phyloP scores from a whole-genome alignment of 2,113 vertebrate species.

The Nettapus auritus region DNA sequence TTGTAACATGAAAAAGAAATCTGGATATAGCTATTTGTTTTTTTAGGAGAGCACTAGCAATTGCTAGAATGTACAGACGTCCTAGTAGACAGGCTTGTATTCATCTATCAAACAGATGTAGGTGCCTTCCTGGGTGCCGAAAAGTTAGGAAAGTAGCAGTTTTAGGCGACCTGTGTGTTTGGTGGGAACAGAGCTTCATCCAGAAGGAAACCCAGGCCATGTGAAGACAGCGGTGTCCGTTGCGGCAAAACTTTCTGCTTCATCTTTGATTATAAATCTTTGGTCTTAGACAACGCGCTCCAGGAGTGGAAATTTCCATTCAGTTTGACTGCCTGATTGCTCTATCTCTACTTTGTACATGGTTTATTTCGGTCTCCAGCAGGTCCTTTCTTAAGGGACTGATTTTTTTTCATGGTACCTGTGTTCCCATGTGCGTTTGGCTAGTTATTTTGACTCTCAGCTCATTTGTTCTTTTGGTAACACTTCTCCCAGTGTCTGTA shows the following conservation, averaged over 20 bases:
- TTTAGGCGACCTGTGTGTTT: neutral
- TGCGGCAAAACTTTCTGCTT: neutral
- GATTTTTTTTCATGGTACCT: neutral
- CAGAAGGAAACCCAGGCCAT: neutral
- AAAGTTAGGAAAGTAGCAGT: neutral
- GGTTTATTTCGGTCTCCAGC: neutral
- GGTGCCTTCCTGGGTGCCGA: neutral
- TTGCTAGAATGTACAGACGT: neutral
- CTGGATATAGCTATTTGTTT: conserved; percentile 53
- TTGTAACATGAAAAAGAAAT: conserved; percentile 16
- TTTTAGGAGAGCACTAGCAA: conserved; percentile 62
- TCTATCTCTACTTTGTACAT: neutral
- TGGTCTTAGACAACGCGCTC: neutral
- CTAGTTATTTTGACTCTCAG: accelerated
- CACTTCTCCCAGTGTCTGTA: neutral
- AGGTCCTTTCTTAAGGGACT: neutral
- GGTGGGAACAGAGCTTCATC: neutral
- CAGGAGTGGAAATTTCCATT: neutral
- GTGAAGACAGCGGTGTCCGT: neutral
- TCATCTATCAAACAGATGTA: neutral
- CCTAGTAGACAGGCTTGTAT: neutral
- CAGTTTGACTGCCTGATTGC: neutral
- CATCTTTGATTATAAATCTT: neutral
- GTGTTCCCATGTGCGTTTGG: neutral
- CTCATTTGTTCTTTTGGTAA: neutral